Percentiles rank a stretch among this genome's conserved stretches.
Conservation (phyloP, 2,797 vertebrate species). For the Hoplostethus atlanticus region DNA sequence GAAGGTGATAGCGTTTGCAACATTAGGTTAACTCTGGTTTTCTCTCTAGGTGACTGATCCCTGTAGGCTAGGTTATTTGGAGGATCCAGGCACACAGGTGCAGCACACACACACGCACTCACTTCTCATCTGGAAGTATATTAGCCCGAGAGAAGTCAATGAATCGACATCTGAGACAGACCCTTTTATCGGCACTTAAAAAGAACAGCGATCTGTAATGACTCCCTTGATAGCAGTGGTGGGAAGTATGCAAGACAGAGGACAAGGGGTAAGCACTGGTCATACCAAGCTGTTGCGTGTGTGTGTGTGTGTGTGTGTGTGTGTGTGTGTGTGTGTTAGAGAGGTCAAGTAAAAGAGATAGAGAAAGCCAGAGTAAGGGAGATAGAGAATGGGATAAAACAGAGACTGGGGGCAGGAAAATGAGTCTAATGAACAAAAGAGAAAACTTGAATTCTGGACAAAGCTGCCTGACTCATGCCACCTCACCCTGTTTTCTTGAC, state of each 20-base stretch:
- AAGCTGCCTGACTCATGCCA: conserved; percentile 45
- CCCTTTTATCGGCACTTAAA: conserved; percentile 76
- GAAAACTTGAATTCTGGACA: conserved; percentile 19
- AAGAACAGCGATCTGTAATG: conserved; percentile 64
- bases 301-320: background rate
- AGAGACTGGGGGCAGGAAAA: background rate
- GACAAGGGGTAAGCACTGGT: conserved; percentile 42
- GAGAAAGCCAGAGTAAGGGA: background rate
- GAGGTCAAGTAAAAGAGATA: background rate
- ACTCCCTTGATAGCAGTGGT: conserved; percentile 71
- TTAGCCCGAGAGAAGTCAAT: conserved; percentile 60
- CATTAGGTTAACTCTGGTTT: conserved; percentile 50
- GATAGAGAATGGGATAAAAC: background rate
- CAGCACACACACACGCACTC: conserved; percentile 20
- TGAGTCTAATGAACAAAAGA: conserved; percentile 22
- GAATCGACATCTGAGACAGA: conserved; percentile 55
- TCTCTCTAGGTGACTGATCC: conserved; percentile 44
- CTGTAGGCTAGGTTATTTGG: conserved; percentile 49
- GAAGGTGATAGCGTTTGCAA: conserved; percentile 52
- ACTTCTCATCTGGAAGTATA: conserved; percentile 60
- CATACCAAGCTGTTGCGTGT: conserved; percentile 26
- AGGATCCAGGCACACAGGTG: conserved; percentile 20
- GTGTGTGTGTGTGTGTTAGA: background rate
- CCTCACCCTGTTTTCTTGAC: conserved; percentile 9
- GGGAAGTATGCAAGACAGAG: conserved; percentile 47